A percentile compares a stretch with the other conserved stretches of the same genome.
phyloP scores from a whole-genome alignment of 2,888 invertebrate species.

The Linnaemya vulpina region DNA sequence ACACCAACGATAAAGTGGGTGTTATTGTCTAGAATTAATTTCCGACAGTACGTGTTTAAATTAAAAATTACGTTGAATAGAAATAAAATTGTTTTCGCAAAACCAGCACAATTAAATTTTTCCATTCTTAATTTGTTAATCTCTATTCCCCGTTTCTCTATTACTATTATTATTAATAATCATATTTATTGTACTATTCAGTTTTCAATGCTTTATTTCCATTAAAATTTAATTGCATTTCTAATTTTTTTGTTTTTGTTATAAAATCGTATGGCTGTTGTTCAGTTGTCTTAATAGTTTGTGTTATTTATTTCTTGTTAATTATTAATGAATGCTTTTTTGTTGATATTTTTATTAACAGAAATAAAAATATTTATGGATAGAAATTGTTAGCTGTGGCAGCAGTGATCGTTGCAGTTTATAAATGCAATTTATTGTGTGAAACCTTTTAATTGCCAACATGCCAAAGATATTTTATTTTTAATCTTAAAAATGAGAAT shows the following conservation, averaged over 20 bases:
- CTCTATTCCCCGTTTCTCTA: constrained; percentile 39
- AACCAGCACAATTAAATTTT: constrained; percentile 30
- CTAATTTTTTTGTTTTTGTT: constrained; percentile 16
- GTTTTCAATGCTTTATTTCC: constrained; percentile 47
- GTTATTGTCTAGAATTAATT: constrained; percentile 67
- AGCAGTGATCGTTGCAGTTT: not conserved
- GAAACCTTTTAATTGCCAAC: not conserved
- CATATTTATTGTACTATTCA: constrained; percentile 17
- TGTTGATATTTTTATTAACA: not conserved
- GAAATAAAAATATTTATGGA: constrained; percentile 14
- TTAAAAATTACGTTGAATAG: constrained; percentile 51
- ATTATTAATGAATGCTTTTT: constrained; percentile 34
- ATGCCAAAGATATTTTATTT: not conserved
- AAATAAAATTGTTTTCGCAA: constrained; percentile 27
- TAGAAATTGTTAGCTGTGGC: not conserved
- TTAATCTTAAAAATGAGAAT: no score
- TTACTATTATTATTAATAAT: constrained; percentile 27
- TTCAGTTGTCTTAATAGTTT: constrained; percentile 35
- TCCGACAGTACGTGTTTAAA: constrained; percentile 66
- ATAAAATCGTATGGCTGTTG: constrained; percentile 7
- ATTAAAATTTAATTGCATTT: constrained; percentile 65
- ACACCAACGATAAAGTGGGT: constrained; percentile 61
- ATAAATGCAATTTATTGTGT: not conserved
- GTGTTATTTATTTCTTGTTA: constrained; percentile 18
- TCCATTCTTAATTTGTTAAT: constrained; percentile 47